These are phyloP conservation scores for Syngnathus floridae DNA, from an alignment of 2,113 vertebrate species.

Conservation along the genomic window DNA sequence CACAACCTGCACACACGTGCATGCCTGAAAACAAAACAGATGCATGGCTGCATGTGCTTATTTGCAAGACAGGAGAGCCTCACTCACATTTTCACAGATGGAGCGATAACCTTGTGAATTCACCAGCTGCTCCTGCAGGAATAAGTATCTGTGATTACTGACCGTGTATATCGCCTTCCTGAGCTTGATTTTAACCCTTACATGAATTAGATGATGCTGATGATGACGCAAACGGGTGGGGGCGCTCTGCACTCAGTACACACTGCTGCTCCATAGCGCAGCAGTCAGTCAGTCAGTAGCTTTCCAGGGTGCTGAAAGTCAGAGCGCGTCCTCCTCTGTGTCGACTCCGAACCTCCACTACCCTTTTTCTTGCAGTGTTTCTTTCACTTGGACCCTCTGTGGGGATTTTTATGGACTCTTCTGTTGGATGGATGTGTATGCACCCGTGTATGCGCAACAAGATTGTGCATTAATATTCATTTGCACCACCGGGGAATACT, in stretches of 20 bases:
- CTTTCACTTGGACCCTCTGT: conserved; percentile 27
- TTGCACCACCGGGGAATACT: conserved; percentile 63
- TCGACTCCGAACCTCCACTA: conserved; percentile 8
- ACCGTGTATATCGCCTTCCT: conserved; percentile 6
- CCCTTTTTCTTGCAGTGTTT: neutral
- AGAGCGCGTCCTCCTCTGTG: conserved; percentile 41
- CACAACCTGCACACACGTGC: neutral
- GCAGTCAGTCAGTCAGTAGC: conserved; percentile 55
- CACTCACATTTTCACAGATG: neutral
- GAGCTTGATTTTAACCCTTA: conserved; percentile 17
- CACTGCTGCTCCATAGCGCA: conserved; percentile 9
- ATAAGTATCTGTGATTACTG: conserved; percentile 13
- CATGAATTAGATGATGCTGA: conserved; percentile 18
- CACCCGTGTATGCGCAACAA: conserved; percentile 34
- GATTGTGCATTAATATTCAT: conserved; percentile 44
- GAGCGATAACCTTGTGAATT: conserved; percentile 11
- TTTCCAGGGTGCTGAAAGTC: conserved; percentile 64
- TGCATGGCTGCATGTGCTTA: conserved; percentile 4
- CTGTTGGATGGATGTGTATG: conserved; percentile 47
- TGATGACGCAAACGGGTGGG: conserved; percentile 20
- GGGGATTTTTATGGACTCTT: conserved; percentile 30
- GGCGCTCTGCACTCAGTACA: conserved; percentile 13
- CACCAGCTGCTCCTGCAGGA: conserved; percentile 18
- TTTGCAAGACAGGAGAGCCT: neutral
- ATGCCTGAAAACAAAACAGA: conserved; percentile 1